Evolutionary conservation across 2,113 vertebrate species (phyloP).

Genomic region (Rissa tridactyla): DNA sequence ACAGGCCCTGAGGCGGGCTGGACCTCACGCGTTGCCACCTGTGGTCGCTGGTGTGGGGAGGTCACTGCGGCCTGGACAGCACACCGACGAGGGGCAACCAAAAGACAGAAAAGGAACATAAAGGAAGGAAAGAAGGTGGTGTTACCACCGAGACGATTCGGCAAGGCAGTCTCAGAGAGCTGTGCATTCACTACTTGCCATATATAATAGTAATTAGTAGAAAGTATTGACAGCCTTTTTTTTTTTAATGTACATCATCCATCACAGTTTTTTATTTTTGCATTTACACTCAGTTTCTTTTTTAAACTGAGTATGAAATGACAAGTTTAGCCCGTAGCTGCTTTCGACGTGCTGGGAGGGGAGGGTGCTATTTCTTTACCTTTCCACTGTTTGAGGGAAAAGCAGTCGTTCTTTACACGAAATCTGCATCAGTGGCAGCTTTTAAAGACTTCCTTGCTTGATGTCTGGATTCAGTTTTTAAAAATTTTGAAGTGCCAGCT

Average conservation of each 20-base stretch:
- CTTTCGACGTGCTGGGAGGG: background rate
- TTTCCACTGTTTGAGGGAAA: background rate
- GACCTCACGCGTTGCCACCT: background rate
- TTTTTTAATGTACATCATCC: background rate
- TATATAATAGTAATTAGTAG: background rate
- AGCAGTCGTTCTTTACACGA: background rate
- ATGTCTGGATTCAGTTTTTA: background rate
- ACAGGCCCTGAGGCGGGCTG: background rate
- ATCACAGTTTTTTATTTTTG: background rate
- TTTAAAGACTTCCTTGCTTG: conserved; percentile 19
- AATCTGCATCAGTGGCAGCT: background rate
- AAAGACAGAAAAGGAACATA: background rate
- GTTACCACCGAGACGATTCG: background rate
- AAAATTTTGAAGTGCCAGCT: background rate
- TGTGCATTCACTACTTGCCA: background rate
- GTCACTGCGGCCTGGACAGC: fast-evolving
- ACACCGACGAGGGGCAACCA: no score
- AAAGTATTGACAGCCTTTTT: background rate
- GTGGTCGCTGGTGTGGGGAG: background rate
- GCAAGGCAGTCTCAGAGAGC: background rate
- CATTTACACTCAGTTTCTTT: background rate
- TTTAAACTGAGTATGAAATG: background rate
- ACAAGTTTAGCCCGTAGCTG: background rate
- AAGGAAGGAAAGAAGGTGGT: background rate
- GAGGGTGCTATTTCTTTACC: background rate